Conservation (phyloP, 1,140 invertebrate genomes). For the Magallana gigas region DNA sequence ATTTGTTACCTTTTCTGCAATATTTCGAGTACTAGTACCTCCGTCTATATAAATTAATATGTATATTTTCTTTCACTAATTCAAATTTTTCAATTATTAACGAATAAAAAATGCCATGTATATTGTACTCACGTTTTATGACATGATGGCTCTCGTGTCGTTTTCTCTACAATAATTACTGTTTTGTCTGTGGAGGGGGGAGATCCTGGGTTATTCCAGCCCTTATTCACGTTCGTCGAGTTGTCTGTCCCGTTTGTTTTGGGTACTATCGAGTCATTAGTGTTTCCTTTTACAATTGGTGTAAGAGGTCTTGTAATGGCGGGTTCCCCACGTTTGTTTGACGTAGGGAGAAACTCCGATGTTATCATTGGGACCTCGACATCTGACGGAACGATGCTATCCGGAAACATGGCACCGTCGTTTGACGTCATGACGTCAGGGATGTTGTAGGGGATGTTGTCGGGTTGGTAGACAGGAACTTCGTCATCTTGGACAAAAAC, state of each 20-base stretch:
- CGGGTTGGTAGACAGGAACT: not conserved
- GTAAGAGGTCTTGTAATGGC: not conserved
- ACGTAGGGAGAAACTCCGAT: constrained; percentile 36
- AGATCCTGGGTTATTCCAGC: not conserved
- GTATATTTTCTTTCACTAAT: too few relatives aligned
- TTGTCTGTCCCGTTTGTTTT: not conserved
- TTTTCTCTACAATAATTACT: not conserved
- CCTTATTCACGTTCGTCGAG: not conserved
- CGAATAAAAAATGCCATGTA: not conserved
- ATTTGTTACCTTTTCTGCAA: not conserved
- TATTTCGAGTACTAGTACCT: not conserved
- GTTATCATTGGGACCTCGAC: constrained; percentile 1
- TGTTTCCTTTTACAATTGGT: not conserved
- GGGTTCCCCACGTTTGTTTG: not conserved
- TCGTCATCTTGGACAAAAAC: not conserved
- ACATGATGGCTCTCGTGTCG: not conserved
- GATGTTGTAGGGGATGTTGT: not conserved
- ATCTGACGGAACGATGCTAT: not conserved
- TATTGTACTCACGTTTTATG: constrained; percentile 43
- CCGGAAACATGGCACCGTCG: not conserved
- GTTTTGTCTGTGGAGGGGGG: not conserved
- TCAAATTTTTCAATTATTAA: too few relatives aligned
- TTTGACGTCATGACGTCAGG: not conserved
- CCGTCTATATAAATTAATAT: not conserved
- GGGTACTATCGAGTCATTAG: not conserved